A percentile compares a stretch with the other conserved stretches of the same genome.
These are phyloP conservation scores for Serripes groenlandicus DNA, from an alignment of 2,888 invertebrate genomes.

Conservation along the genomic window DNA sequence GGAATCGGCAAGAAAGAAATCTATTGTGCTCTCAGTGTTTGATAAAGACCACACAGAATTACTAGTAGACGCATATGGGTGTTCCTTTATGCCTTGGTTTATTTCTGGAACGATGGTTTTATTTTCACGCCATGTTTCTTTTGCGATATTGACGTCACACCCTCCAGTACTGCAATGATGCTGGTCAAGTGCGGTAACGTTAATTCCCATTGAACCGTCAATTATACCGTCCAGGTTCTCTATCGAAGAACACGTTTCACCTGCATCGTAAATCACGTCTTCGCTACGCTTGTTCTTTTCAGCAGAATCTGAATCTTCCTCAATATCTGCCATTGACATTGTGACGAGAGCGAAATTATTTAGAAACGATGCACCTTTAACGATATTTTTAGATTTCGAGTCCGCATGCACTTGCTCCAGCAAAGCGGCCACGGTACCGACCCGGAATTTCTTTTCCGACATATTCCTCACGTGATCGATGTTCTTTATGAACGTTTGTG, in stretches of 20 bases:
- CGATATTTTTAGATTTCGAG: background rate
- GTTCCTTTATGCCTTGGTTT: no score
- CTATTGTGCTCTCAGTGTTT: background rate
- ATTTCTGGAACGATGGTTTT: no score
- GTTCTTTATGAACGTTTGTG: slow-evolving; percentile 69
- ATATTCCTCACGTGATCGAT: slow-evolving; percentile 59
- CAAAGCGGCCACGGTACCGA: slow-evolving; percentile 46
- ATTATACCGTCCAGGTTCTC: background rate
- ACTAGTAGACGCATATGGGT: no score
- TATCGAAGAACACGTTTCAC: background rate
- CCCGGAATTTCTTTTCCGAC: slow-evolving; percentile 65
- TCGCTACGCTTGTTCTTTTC: background rate
- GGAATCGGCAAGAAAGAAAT: background rate
- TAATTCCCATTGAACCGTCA: no score
- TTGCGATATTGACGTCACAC: no score
- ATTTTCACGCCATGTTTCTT: no score
- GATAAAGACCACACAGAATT: background rate
- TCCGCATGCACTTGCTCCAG: slow-evolving; percentile 44
- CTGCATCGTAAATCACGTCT: background rate
- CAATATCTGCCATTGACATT: slow-evolving; percentile 44
- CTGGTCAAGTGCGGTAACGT: no score
- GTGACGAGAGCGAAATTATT: slow-evolving; percentile 49
- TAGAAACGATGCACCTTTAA: slow-evolving; percentile 2
- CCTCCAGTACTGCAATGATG: background rate
- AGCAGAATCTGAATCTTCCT: slow-evolving; percentile 7